phyloP scores from a whole-genome alignment of 2,888 invertebrate genomes.

The Troglohyphantes excavatus region DNA sequence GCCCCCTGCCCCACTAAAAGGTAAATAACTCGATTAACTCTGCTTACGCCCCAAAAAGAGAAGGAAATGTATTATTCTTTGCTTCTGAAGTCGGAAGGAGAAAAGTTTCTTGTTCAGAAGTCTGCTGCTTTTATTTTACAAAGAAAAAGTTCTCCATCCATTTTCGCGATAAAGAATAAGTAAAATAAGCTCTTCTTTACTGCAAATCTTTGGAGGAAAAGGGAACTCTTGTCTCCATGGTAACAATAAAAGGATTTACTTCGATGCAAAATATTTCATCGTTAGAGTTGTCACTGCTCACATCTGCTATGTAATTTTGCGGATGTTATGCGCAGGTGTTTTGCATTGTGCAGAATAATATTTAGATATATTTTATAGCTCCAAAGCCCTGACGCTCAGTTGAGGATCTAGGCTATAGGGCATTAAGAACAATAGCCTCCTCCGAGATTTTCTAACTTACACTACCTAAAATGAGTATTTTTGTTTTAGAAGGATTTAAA shows the following conservation, averaged over 20 bases:
- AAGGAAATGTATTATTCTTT: neutral
- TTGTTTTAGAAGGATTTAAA: too few species aligned
- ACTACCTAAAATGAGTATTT: too few species aligned
- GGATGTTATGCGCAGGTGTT: neutral
- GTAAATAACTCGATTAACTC: neutral
- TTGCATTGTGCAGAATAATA: neutral
- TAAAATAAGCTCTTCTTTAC: slow-evolving; percentile 29
- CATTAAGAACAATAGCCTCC: too few species aligned
- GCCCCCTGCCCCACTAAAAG: neutral
- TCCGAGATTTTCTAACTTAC: too few species aligned
- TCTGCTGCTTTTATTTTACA: neutral
- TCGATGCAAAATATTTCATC: slow-evolving; percentile 7
- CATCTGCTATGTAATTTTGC: neutral
- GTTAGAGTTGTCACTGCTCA: slow-evolving; percentile 11
- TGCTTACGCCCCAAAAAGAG: too few species aligned
- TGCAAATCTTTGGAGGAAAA: slow-evolving; percentile 1
- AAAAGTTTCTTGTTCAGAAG: neutral
- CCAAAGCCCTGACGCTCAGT: too few species aligned
- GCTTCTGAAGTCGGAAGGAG: neutral
- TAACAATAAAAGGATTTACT: slow-evolving; percentile 33
- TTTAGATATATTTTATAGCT: too few species aligned
- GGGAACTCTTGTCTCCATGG: slow-evolving; percentile 32
- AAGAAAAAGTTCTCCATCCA: neutral
- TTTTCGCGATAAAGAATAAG: neutral
- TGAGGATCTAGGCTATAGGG: too few species aligned